A percentile compares a stretch with the other conserved stretches of the same genome.
These are phyloP conservation scores for Ptychodera flava DNA, from an alignment of 35 echinoderm and acorn worm species.

Conservation along the genomic window DNA sequence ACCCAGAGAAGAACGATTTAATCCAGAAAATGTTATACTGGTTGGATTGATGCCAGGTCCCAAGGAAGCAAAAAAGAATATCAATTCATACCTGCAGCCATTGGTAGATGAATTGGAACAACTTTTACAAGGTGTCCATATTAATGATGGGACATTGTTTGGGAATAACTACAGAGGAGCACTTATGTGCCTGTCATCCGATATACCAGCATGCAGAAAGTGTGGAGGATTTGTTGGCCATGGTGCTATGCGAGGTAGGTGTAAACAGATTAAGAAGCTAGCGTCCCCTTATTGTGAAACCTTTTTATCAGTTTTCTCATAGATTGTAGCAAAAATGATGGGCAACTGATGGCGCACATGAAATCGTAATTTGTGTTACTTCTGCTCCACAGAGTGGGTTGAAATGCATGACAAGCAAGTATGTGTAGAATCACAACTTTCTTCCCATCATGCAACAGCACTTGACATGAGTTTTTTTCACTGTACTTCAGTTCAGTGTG, in stretches of 20 bases:
- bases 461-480: no score
- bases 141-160: neutral
- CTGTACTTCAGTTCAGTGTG: no score
- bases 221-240: neutral
- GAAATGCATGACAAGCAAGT: no score
- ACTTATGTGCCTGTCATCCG: neutral
- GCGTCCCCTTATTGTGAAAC: no score
- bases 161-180: neutral
- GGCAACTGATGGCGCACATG: no score
- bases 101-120: neutral
- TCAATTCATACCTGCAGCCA: neutral
- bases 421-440: no score
- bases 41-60: neutral
- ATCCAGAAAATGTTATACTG: neutral
- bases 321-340: no score
- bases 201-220: neutral
- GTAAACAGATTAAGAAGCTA: no score
- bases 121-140: neutral
- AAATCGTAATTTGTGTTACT: no score
- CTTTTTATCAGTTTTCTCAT: no score
- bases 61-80: neutral
- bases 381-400: no score
- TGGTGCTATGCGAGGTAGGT: neutral
- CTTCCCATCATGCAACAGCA: no score
- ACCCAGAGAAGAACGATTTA: neutral